phyloP scores from a whole-genome alignment of 2,113 vertebrate genomes.

The Meleagris gallopavo region DNA sequence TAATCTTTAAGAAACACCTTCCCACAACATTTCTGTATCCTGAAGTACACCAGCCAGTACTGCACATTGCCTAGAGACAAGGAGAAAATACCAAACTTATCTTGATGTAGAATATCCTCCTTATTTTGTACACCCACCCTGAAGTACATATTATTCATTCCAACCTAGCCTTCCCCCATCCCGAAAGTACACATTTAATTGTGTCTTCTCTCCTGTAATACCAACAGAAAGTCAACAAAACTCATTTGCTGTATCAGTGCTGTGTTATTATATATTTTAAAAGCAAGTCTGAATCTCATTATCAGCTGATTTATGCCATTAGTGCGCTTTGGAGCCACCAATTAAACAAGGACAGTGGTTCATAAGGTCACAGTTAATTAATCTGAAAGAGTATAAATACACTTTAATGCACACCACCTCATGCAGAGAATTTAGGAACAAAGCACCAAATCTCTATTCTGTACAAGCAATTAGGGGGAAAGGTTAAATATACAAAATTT shows the following conservation, averaged over 20 bases:
- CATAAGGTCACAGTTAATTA: constrained; percentile 89
- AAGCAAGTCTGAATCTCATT: constrained; percentile 89
- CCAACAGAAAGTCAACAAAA: constrained; percentile 69
- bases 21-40: constrained; percentile 67
- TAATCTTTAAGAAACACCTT: constrained; percentile 72
- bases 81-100: constrained; percentile 66
- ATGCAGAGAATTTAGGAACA: constrained; percentile 72
- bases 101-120: constrained; percentile 63
- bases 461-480: constrained; percentile 58
- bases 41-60: constrained; percentile 64
- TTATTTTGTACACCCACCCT: constrained; percentile 64
- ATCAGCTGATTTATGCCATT: constrained; percentile 89
- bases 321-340: constrained; percentile 83
- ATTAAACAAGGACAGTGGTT: constrained; percentile 89
- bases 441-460: constrained; percentile 66
- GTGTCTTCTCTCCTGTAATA: constrained; percentile 56
- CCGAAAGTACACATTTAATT: constrained; percentile 58
- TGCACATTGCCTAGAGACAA: constrained; percentile 58
- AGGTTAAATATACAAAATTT: constrained; percentile 57
- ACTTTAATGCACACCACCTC: constrained; percentile 82
- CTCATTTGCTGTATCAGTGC: constrained; percentile 83
- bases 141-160: constrained; percentile 67
- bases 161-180: constrained; percentile 42
- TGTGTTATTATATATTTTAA: constrained; percentile 82
- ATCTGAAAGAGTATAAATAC: constrained; percentile 76